Evolutionary conservation across 2,113 vertebrate species (phyloP).

Genomic region (Phaethornis superciliosus): DNA sequence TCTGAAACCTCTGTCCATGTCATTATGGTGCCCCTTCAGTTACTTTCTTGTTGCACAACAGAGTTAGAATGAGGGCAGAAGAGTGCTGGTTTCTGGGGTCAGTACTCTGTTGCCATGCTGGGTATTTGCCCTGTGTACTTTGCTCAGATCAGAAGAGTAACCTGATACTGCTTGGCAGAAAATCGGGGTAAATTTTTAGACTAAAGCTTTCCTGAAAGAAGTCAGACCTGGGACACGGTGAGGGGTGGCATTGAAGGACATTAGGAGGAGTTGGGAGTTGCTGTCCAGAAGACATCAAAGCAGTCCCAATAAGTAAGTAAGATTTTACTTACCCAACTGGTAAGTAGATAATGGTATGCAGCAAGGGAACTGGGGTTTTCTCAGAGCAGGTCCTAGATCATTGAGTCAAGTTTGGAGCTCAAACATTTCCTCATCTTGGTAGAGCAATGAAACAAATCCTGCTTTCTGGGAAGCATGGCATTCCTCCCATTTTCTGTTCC

Average conservation of each 20-base stretch:
- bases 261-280: neutral
- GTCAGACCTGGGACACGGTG: neutral
- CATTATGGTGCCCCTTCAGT: neutral
- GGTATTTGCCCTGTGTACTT: neutral
- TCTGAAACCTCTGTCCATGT: neutral
- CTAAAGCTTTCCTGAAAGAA: neutral
- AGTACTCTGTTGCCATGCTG: neutral
- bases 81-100: neutral
- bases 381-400: neutral
- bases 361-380: neutral
- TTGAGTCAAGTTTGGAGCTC: neutral
- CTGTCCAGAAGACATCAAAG: neutral
- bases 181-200: neutral
- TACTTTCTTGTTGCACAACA: neutral
- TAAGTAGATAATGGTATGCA: neutral
- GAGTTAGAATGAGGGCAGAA: neutral
- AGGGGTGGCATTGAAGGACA: neutral
- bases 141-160: neutral
- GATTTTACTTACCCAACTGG: too few relatives aligned
- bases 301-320: neutral
- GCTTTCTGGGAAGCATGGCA: neutral
- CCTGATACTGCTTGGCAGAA: neutral
- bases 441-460: neutral
- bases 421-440: neutral
- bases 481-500: neutral